Percentiles rank a stretch among this genome's conserved stretches.
phyloP scores from a whole-genome alignment of 2,888 invertebrate genomes.

The Tridacna crocea region DNA sequence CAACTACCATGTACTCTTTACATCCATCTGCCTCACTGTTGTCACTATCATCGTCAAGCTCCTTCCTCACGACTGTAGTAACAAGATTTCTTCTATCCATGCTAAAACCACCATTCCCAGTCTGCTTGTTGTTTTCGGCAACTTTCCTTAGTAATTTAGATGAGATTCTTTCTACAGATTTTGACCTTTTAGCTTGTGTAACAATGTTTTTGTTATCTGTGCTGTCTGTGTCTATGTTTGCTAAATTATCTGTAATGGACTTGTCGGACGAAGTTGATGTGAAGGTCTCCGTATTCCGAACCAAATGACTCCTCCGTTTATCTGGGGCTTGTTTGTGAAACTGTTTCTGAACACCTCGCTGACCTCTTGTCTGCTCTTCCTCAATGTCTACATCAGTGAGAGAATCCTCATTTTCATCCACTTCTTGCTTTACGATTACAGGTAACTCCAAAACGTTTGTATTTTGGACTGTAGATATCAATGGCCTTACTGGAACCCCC shows the following conservation, averaged over 20 bases:
- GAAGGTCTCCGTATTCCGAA: too few species aligned
- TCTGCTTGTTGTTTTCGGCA: background rate
- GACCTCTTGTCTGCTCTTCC: conserved; percentile 70
- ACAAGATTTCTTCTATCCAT: background rate
- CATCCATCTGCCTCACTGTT: conserved; percentile 66
- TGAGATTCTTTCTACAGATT: background rate
- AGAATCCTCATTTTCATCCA: conserved; percentile 21
- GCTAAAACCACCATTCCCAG: background rate
- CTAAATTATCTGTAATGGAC: too few species aligned
- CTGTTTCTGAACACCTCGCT: too few species aligned
- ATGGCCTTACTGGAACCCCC: conserved; percentile 85
- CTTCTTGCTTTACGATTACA: conserved; percentile 49
- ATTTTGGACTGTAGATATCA: conserved; percentile 86
- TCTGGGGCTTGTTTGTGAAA: too few species aligned
- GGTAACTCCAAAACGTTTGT: background rate
- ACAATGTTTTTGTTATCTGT: background rate
- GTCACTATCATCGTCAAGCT: conserved; percentile 40
- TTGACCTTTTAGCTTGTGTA: background rate
- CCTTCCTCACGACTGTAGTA: conserved; percentile 32
- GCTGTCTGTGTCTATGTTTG: background rate
- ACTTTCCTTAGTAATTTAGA: conserved; percentile 19
- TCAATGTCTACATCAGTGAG: conserved; percentile 78
- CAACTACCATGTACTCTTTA: conserved; percentile 76
- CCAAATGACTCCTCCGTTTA: too few species aligned
- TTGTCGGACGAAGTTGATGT: too few species aligned